Base-by-base conservation (phyloP, 2,113 vertebrate species). In the Pimephales promelas region DNA sequence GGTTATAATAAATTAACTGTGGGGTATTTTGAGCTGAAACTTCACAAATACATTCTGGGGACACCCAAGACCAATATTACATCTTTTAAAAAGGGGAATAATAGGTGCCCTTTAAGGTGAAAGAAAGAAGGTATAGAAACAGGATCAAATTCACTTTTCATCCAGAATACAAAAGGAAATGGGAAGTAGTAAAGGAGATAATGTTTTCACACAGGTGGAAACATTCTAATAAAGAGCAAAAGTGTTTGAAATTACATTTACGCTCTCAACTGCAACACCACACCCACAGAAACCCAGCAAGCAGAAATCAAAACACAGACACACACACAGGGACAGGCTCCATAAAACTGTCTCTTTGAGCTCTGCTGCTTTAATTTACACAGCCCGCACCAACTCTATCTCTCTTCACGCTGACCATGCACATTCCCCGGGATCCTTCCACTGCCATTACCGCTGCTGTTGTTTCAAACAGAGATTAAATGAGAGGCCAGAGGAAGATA, bases 391-490 rank as follows among this genome's bases (percentile, higher is more conserved):
- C 66, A 77, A 81, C 79, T 81, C 79, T 11, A 59, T 61, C 57
- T 70, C 26, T 70, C 31, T 45, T 49, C 59, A 72, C 52, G 87
- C 87, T 88, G 87, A 88, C 85, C 70, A 80, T 61, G 85, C 87
- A 88, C 70, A 86, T 88, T 86, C 79, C 74, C 59, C 62, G 18
- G 43, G 75, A 71, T 79, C 83, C 70, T 75, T 85, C 85, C 75
- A 52, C 70, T 45, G 79, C 74, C 66, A 81, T 85, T 85, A 85
- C 85, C 2, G 70, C 76, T 20, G 18, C 62, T 80, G 83, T 79
- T 85, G 81, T 87, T 80, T 87, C 84, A 82, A 87, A 81, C 68
- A 71, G 73, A 85, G 88, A 87, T 87, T 84, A 88, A 88, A 87
- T 72, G 78, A 87, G 87, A 84, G 81, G 81, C 85, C 22, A 71